These are phyloP conservation scores for Calidris pygmaea DNA, from an alignment of 2,113 vertebrate species.

Conservation along the genomic window DNA sequence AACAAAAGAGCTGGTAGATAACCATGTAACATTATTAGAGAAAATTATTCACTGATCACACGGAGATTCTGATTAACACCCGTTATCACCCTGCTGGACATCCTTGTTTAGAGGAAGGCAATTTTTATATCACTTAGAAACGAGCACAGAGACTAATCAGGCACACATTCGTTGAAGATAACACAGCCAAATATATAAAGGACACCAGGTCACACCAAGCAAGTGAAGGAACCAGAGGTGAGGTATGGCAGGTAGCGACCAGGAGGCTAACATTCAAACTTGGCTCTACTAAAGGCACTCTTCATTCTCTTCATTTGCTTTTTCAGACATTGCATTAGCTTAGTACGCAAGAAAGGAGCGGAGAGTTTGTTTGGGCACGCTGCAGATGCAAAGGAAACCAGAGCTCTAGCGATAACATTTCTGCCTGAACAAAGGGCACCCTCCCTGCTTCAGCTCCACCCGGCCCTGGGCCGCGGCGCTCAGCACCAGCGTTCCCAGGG, in stretches of 20 bases:
- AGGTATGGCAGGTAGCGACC: not conserved
- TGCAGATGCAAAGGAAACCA: not conserved
- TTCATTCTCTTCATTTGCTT: not conserved
- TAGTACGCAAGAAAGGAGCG: fast-evolving
- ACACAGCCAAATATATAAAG: not conserved
- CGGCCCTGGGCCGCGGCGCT: not conserved
- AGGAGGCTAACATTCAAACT: no score
- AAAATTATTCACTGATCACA: not conserved
- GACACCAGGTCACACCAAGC: not conserved
- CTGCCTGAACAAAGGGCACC: not conserved
- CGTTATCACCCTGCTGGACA: not conserved
- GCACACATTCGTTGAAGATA: fast-evolving
- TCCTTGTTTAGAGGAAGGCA: not conserved
- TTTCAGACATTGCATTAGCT: fast-evolving
- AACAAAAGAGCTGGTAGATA: not conserved
- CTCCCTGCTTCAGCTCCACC: not conserved
- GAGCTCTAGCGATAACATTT: not conserved
- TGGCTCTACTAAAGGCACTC: not conserved
- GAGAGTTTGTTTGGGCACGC: not conserved
- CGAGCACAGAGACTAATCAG: fast-evolving
- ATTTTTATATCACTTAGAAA: not conserved
- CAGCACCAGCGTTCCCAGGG: not conserved
- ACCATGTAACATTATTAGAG: not conserved
- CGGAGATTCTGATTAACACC: not conserved
- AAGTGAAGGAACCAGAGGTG: not conserved